Percentiles rank a stretch among this genome's conserved stretches.
Conservation (phyloP, 2,888 invertebrate genomes). For the Patella caerulea region DNA sequence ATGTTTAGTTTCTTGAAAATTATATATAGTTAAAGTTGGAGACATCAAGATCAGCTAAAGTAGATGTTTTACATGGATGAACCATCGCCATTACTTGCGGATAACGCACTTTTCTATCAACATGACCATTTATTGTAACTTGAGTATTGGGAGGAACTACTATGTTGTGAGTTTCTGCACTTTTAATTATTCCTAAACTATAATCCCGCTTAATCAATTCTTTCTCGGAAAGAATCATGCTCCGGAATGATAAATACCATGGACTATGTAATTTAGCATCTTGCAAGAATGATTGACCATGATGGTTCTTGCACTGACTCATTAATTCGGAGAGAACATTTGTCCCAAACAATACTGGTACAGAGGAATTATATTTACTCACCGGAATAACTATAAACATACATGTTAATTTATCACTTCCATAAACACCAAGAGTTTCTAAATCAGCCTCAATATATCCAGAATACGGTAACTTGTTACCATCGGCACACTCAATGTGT, state of each 20-base stretch:
- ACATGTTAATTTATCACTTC: not conserved
- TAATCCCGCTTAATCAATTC: not conserved
- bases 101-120: too few relatives aligned
- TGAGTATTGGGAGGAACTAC: too few relatives aligned
- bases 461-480: slow-evolving; percentile 9
- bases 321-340: too few relatives aligned
- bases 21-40: not conserved
- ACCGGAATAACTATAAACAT: slow-evolving; percentile 8
- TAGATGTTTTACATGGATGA: too few relatives aligned
- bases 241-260: not conserved
- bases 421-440: not conserved
- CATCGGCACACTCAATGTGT: slow-evolving; percentile 15
- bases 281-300: not conserved
- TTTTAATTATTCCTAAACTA: too few relatives aligned
- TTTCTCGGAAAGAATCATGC: not conserved
- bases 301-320: too few relatives aligned
- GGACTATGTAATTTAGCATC: not conserved
- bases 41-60: not conserved
- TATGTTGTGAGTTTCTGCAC: too few relatives aligned
- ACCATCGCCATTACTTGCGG: too few relatives aligned
- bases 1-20: not conserved
- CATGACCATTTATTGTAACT: too few relatives aligned
- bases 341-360: too few relatives aligned
- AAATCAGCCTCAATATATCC: slow-evolving; percentile 3
- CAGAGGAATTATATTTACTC: too few relatives aligned